Conservation (phyloP, 2,888 invertebrate genomes). For the Heterodera filipjevi region DNA sequence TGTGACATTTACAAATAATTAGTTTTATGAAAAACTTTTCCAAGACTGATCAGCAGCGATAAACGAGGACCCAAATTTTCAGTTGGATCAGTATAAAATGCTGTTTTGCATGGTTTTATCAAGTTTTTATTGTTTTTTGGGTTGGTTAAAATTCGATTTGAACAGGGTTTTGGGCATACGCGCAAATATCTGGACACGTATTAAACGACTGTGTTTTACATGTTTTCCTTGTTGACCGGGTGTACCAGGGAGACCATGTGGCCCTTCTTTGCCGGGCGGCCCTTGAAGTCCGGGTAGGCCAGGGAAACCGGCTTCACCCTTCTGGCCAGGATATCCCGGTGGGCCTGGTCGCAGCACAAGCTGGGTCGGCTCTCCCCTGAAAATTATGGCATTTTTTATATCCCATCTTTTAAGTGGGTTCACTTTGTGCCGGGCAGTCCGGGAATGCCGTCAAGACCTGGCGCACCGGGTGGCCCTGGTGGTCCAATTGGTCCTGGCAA, state of each 20-base stretch:
- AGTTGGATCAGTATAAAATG: too few species aligned
- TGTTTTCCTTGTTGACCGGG: constrained; percentile 47
- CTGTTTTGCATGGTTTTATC: too few species aligned
- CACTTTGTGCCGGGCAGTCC: constrained; percentile 57
- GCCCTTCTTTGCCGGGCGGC: constrained; percentile 46
- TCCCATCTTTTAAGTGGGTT: too few species aligned
- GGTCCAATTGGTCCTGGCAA: constrained; percentile 58
- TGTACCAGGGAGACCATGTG: constrained; percentile 49
- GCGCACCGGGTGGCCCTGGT: constrained; percentile 68
- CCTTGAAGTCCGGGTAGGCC: constrained; percentile 61
- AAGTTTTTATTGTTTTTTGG: too few species aligned
- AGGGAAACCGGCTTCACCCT: constrained; percentile 52
- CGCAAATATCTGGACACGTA: too few species aligned
- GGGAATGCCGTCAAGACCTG: constrained; percentile 69
- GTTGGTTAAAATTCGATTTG: too few species aligned
- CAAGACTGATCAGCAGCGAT: too few species aligned
- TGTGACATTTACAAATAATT: not conserved
- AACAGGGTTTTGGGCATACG: too few species aligned
- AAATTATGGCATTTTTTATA: not conserved
- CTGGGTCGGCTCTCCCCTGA: constrained; percentile 58
- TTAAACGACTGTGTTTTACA: not conserved
- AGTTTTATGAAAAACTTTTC: too few species aligned
- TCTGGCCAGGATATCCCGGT: constrained; percentile 65
- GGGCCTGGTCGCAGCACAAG: constrained; percentile 62
- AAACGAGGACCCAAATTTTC: too few species aligned